Base-by-base conservation (phyloP, 2,888 invertebrate genomes). In the Dryobota labecula region DNA sequence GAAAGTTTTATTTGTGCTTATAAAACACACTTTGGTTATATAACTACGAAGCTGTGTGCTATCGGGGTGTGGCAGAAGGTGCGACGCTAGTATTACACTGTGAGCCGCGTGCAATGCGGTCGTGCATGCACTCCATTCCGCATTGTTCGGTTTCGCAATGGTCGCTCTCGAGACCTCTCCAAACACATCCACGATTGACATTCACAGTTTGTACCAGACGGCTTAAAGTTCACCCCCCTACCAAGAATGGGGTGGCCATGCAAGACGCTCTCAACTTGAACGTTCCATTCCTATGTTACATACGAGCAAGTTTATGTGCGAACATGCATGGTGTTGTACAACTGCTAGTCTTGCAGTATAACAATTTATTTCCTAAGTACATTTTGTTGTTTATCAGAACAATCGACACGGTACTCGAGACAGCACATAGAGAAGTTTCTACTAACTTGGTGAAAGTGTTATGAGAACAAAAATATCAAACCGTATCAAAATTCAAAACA, bases 131-230 rank as follows among this genome's bases (percentile, higher is more conserved):
- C 92, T 92, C 89, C 90, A 93, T 92, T 92, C 87, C 89, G 87
- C 92, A 94, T 95, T 95, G 94, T 95, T 93, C 92, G 87, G 90
- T 91, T 90, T 89, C 84, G 92, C 91, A 92, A 92, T 90, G 86
- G 90, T 86, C 85, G 87, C 82, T 86, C 89, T 92, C 85, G 84
- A 94, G 92, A 87, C 90, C 90, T 82, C 94, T 94, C 85, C 84
- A 88, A 81, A 86, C 82, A 80, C 88, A 88, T 87, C 89, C 90
- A 90, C 92, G 91, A 93, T 94, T 93, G 94, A 92, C 91, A 92
- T 94, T 93, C 92, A 91, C 88, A 89, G 90, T 85, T 88, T 82
- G 84, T 82, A 85, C 89, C 88, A 89, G 90, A 89, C 89, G 86
- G 84, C 88, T 88, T 86, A 82, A 86, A 91, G 90, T 90, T 90